phyloP scores from a whole-genome alignment of 1,140 invertebrate genomes.

The Cephus cinctus region DNA sequence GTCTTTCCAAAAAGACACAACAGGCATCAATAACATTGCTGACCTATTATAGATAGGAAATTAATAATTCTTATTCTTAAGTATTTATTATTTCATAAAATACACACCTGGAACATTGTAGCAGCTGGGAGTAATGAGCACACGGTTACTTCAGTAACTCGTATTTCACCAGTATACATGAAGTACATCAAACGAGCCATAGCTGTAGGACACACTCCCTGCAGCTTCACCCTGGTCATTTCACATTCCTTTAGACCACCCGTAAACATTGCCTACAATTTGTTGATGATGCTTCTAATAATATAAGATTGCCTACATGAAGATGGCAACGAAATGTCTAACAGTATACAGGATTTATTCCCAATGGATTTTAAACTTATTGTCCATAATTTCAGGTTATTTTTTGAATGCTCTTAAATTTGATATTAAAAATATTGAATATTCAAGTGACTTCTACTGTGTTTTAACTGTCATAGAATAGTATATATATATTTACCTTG shows the following conservation, averaged over 20 bases:
- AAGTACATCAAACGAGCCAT: slow-evolving; percentile 83
- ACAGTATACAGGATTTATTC: background rate
- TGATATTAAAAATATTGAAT: too few relatives aligned
- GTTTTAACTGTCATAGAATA: background rate
- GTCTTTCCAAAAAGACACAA: slow-evolving; percentile 85
- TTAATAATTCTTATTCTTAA: too few relatives aligned
- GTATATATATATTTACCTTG: slow-evolving; percentile 67
- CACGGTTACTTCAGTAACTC: slow-evolving; percentile 87
- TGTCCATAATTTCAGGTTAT: too few relatives aligned
- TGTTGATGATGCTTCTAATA: slow-evolving; percentile 6
- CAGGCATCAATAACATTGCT: slow-evolving; percentile 88
- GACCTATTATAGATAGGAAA: slow-evolving; percentile 59
- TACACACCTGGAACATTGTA: slow-evolving; percentile 89
- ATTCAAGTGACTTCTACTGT: too few relatives aligned
- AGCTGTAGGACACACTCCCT: slow-evolving; percentile 83
- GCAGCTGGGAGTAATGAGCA: slow-evolving; percentile 87
- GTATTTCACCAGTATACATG: slow-evolving; percentile 87
- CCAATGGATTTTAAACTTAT: background rate
- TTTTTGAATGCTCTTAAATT: too few relatives aligned
- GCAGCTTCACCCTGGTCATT: slow-evolving; percentile 80
- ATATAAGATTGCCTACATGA: slow-evolving; percentile 8
- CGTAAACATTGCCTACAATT: slow-evolving; percentile 84
- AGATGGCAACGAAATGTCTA: slow-evolving; percentile 9
- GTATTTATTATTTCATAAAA: slow-evolving; percentile 17
- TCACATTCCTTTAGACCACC: slow-evolving; percentile 83